phyloP scores from a whole-genome alignment of 2,113 vertebrate species.

The Narcine bancroftii region DNA sequence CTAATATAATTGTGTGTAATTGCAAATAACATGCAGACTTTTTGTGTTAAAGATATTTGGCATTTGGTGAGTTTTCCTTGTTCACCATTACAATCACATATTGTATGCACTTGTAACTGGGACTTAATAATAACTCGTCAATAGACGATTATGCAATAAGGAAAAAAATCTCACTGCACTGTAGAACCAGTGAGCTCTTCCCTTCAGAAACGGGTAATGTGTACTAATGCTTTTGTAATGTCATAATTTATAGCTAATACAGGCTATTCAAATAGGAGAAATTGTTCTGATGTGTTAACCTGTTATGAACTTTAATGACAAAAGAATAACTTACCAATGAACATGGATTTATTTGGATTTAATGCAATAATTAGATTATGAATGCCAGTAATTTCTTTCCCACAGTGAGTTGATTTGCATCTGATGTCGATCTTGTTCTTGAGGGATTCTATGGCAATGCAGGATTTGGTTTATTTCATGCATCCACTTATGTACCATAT shows the following conservation, averaged over 20 bases:
- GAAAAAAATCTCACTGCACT: background rate
- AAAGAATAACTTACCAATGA: background rate
- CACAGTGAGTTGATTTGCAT: background rate
- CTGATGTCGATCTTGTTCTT: background rate
- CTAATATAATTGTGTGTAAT: background rate
- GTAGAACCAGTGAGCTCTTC: background rate
- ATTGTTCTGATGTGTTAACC: background rate
- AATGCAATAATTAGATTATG: background rate
- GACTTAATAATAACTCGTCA: background rate
- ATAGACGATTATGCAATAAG: slow-evolving; percentile 1
- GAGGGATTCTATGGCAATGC: background rate
- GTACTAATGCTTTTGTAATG: slow-evolving; percentile 8
- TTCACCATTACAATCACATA: background rate
- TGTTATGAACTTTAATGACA: background rate
- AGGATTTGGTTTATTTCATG: slow-evolving; percentile 8
- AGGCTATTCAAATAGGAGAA: background rate
- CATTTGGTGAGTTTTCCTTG: background rate
- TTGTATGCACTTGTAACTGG: slow-evolving; percentile 11
- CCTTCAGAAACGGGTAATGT: background rate
- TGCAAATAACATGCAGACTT: too few species aligned
- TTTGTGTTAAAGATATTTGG: background rate
- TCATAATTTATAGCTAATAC: background rate
- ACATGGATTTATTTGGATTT: background rate
- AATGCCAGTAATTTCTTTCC: too few species aligned
- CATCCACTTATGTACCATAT: slow-evolving; percentile 1